Percentiles rank a stretch among this genome's conserved stretches.
Evolutionary conservation across 2,113 vertebrate species (phyloP).

Genomic region (Semicossyphus pulcher): DNA sequence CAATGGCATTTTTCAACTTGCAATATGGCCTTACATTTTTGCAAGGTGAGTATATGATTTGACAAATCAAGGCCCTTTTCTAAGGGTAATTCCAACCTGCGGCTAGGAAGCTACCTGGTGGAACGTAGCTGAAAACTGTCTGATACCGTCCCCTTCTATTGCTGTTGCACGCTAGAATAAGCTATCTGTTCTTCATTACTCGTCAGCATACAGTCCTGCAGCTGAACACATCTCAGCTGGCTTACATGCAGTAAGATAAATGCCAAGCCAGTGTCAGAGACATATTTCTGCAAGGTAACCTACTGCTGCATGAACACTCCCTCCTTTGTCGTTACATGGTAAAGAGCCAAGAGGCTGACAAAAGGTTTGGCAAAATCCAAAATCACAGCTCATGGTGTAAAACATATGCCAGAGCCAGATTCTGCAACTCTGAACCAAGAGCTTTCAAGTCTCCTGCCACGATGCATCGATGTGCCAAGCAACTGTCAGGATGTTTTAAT

Average conservation of each 20-base stretch:
- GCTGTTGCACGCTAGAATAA: not conserved
- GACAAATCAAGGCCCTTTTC: too few relatives aligned
- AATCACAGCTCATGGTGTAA: slow-evolving; percentile 22
- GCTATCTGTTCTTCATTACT: not conserved
- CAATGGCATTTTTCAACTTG: too few relatives aligned
- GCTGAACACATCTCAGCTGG: slow-evolving; percentile 19
- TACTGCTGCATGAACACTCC: slow-evolving; percentile 16
- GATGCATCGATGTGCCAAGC: slow-evolving; percentile 25
- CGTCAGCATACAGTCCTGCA: not conserved
- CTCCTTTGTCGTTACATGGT: slow-evolving; percentile 45
- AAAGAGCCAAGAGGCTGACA: slow-evolving; percentile 56
- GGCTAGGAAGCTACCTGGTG: too few relatives aligned
- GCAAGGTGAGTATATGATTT: too few relatives aligned
- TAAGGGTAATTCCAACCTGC: too few relatives aligned
- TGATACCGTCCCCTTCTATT: not conserved
- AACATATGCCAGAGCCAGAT: slow-evolving; percentile 40
- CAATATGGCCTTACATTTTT: too few relatives aligned
- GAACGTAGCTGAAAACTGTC: not conserved
- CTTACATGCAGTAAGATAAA: slow-evolving; percentile 17
- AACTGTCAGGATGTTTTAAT: slow-evolving; percentile 37
- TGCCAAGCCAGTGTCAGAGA: slow-evolving; percentile 13
- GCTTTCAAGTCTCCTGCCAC: slow-evolving; percentile 10
- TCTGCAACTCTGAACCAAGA: slow-evolving; percentile 43
- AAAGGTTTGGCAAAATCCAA: slow-evolving; percentile 48
- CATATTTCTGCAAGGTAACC: slow-evolving; percentile 34